These are phyloP conservation scores for Drosophila willistoni DNA, from an alignment of 1,140 invertebrate genomes.

Conservation along the genomic window DNA sequence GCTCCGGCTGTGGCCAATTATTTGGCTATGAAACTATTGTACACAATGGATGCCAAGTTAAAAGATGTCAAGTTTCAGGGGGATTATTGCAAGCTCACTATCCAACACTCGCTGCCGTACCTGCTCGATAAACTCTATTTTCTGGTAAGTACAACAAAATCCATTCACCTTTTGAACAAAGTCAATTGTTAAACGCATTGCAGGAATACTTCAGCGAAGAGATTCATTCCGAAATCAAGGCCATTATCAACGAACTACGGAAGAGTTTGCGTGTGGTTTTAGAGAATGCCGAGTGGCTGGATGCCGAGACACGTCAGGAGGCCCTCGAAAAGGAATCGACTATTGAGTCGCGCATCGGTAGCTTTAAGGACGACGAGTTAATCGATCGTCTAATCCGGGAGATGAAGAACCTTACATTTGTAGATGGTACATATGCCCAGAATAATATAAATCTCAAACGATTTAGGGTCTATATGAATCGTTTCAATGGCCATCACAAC, in stretches of 20 bases:
- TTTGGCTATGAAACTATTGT: constrained; percentile 64
- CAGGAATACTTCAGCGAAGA: constrained; percentile 64
- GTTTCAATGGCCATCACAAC: constrained; percentile 56
- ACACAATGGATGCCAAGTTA: constrained; percentile 61
- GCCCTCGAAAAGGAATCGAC: constrained; percentile 85
- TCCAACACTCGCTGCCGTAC: constrained; percentile 39
- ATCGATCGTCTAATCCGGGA: constrained; percentile 44
- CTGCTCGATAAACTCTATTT: constrained; percentile 60
- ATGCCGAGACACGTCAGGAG: constrained; percentile 85
- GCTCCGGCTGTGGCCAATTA: constrained; percentile 67
- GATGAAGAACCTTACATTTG: constrained; percentile 48
- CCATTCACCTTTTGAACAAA: neutral
- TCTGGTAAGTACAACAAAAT: constrained; percentile 28
- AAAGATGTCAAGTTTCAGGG: constrained; percentile 75
- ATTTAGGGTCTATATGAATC: constrained; percentile 36
- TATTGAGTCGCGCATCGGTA: constrained; percentile 85
- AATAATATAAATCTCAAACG: constrained; percentile 52
- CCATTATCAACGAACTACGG: constrained; percentile 83
- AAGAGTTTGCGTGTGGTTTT: constrained; percentile 85
- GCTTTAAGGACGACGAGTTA: constrained; percentile 84
- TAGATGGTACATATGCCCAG: constrained; percentile 38
- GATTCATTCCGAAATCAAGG: constrained; percentile 39
- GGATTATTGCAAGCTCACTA: constrained; percentile 53
- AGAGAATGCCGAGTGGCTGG: constrained; percentile 88
- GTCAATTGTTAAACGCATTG: neutral